Evolutionary conservation across 2,113 vertebrate species (phyloP).

Genomic region (Stegastes partitus): DNA sequence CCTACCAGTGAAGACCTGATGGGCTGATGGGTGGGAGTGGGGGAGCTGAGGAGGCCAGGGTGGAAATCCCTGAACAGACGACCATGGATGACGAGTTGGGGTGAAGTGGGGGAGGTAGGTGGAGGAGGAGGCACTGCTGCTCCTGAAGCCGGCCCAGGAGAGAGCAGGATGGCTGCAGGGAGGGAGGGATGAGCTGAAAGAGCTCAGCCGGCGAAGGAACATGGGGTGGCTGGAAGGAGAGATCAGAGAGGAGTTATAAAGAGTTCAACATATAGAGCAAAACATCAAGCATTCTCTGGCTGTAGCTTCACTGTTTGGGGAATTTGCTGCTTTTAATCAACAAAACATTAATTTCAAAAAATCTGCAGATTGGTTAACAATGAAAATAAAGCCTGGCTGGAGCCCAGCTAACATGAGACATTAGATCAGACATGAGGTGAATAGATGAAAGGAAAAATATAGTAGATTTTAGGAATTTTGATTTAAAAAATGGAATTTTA

Average conservation of each 20-base stretch:
- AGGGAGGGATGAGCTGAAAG: conserved; percentile 74
- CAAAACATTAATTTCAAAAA: no score
- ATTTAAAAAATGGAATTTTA: no score
- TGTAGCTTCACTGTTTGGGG: background rate
- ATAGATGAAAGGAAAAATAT: no score
- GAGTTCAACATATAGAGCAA: background rate
- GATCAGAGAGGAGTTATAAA: accelerated
- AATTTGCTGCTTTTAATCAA: no score
- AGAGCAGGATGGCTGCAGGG: conserved; percentile 1
- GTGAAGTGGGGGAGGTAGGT: background rate
- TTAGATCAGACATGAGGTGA: no score
- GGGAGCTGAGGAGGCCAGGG: conserved; percentile 68
- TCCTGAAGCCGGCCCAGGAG: conserved; percentile 24
- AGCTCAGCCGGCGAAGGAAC: conserved; percentile 86
- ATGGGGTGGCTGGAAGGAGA: conserved; percentile 83
- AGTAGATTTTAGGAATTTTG: no score
- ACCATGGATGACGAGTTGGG: conserved; percentile 76
- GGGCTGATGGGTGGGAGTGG: conserved; percentile 55
- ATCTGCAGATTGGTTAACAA: no score
- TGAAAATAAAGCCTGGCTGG: no score
- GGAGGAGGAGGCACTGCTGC: background rate
- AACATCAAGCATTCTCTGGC: background rate
- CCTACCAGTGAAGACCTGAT: background rate
- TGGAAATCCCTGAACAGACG: conserved; percentile 54
- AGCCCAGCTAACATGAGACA: no score